These are phyloP conservation scores for Venusia cambrica DNA, from an alignment of 2,888 invertebrate species.

Conservation along the genomic window DNA sequence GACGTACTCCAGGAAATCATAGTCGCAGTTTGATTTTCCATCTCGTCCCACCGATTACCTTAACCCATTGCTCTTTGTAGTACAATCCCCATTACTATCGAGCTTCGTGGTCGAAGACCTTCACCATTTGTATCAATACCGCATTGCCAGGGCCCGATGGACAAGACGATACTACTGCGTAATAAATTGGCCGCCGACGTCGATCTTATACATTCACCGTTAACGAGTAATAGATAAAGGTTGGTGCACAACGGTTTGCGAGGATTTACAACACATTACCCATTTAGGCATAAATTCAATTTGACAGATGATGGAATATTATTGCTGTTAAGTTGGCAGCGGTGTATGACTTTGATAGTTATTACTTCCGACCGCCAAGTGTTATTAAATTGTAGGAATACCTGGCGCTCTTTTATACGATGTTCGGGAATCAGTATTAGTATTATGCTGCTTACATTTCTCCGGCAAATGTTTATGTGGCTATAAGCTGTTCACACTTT, in stretches of 20 bases:
- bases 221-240: constrained; percentile 49
- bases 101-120: constrained; percentile 27
- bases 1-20: constrained; percentile 13
- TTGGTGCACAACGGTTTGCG: constrained; percentile 16
- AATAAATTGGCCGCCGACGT: constrained; percentile 67
- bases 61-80: constrained; percentile 29
- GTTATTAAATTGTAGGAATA: not conserved
- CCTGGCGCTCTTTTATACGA: not conserved
- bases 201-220: constrained; percentile 58
- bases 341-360: constrained; percentile 8
- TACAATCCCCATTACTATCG: constrained; percentile 29
- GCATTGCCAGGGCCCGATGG: constrained; percentile 46
- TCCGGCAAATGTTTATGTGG: constrained; percentile 8
- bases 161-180: constrained; percentile 52
- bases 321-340: not conserved
- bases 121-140: constrained; percentile 30
- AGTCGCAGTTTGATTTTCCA: constrained; percentile 27
- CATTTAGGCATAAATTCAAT: constrained; percentile 13
- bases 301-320: constrained; percentile 7
- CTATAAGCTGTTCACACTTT: constrained; percentile 15
- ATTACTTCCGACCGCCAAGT: constrained; percentile 3
- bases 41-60: constrained; percentile 25
- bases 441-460: constrained; percentile 6
- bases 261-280: constrained; percentile 16
- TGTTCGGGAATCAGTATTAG: constrained; percentile 5